Evolutionary conservation across 2,113 vertebrate species (phyloP).

Genomic region (Tichodroma muraria): DNA sequence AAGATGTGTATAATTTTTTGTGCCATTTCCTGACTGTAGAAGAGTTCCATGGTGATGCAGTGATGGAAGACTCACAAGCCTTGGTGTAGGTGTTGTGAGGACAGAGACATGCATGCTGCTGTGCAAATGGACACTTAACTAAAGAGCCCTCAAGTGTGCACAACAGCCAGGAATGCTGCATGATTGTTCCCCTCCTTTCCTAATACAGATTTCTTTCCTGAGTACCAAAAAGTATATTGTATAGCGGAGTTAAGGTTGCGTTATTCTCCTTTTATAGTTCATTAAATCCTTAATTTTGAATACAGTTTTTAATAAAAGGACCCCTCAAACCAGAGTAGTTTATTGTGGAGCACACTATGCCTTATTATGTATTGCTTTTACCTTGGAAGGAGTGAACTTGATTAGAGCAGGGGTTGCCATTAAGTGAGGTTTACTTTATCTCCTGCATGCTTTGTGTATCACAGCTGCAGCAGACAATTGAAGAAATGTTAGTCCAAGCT

Average conservation of each 20-base stretch:
- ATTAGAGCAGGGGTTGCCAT: slow-evolving; percentile 13
- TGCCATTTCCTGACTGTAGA: neutral
- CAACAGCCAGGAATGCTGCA: neutral
- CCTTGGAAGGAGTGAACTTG: slow-evolving; percentile 4
- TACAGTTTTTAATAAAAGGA: neutral
- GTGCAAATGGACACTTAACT: neutral
- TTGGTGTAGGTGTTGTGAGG: neutral
- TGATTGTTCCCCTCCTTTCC: neutral
- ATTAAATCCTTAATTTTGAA: slow-evolving; percentile 27
- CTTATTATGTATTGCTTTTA: neutral
- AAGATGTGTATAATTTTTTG: neutral
- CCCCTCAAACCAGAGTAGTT: neutral
- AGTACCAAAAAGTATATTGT: neutral
- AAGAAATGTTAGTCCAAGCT: slow-evolving; percentile 40
- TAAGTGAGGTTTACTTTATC: slow-evolving; percentile 34
- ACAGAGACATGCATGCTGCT: neutral
- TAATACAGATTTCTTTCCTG: neutral
- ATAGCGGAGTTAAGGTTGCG: neutral
- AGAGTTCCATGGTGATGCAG: neutral
- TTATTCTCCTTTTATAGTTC: neutral
- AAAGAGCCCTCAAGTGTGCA: neutral
- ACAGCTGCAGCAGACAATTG: slow-evolving; percentile 40
- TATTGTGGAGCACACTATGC: neutral
- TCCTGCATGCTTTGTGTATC: neutral
- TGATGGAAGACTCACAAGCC: neutral